Evolutionary conservation across 2,113 vertebrate genomes (phyloP), one percentile per base, ranked within the genome.

Genomic region (Nesogale talazaci): DNA sequence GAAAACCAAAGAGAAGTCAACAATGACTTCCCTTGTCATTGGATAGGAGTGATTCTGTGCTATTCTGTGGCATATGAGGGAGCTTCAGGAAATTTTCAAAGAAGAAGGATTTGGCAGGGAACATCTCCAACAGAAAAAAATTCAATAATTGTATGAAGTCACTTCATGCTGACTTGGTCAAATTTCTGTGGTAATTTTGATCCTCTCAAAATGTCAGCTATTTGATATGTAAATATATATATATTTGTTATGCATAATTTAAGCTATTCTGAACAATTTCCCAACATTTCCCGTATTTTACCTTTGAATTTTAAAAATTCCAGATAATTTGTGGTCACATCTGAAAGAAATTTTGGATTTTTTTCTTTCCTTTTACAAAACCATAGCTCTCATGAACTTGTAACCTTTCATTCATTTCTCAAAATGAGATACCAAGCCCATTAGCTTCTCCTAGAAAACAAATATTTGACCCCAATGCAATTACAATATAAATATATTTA

Each of bases 171-270:
- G 95, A 96, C 95, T 95, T 95, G 94, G 97, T 97, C 97, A 98
- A 97, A 96, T 97, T 97, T 98, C 97, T 98, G 97, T 95, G 96
- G 97, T 96, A 97, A 98, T 97, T 97, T 97, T 97, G 92, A 98
- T 97, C 97, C 97, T 97, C 96, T 96, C 96, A 97, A 96, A 98
- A 97, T 98, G 97, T 98, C 96, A 97, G 95, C 97, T 95, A 95
- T 91, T 95, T 95, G 90, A 95, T 83, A 92, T 78, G 91, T 86
- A 84, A 74, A 91, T 96, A 97, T 97, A 92, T 86, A 97, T 95
- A 97, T 96, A 97, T 97, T 97, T 97, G 96, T 97, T 96, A 96
- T 96, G 97, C 90, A 93, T 96, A 89, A 97, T 97, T 97, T 97
- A 97, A 97, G 95, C 94, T 86, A 95, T 96, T 97, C 97, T 96